Percentiles rank a stretch among this genome's conserved stretches.
Evolutionary conservation across 2,888 invertebrate species (phyloP).

Genomic region (Euphydryas editha): DNA sequence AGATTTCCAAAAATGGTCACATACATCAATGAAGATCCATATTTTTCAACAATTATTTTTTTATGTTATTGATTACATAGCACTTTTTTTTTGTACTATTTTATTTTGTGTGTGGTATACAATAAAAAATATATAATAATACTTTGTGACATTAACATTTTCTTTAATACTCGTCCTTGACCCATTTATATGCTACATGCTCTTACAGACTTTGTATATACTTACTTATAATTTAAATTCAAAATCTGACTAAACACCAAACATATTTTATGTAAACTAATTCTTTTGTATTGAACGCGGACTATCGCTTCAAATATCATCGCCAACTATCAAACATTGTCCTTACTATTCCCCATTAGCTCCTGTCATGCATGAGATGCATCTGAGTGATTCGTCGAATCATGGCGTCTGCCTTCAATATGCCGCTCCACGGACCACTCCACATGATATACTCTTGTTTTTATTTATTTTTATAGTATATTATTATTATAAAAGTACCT

Average conservation of each 20-base stretch:
- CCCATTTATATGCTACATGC: no score
- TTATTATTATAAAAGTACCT: background rate
- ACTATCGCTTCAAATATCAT: constrained; percentile 22
- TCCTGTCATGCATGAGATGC: constrained; percentile 47
- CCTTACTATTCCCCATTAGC: constrained; percentile 41
- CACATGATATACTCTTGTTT: background rate
- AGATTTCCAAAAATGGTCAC: no score
- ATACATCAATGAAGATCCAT: no score
- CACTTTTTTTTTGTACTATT: no score
- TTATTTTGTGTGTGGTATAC: no score
- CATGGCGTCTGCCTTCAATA: constrained; percentile 34
- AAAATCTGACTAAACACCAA: background rate
- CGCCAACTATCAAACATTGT: background rate
- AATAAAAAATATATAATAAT: no score
- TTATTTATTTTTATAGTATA: no score
- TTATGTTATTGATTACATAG: no score
- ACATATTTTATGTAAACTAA: background rate
- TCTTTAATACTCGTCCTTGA: no score
- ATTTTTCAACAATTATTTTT: no score
- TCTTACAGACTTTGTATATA: no score
- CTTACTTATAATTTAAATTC: background rate
- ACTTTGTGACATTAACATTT: no score
- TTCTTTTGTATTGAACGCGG: background rate
- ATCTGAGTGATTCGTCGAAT: constrained; percentile 48
- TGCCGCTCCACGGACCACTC: constrained; percentile 5